A percentile compares a stretch with the other conserved stretches of the same genome.
Conservation (phyloP, 2,888 invertebrate species). For the Formica aserva region DNA sequence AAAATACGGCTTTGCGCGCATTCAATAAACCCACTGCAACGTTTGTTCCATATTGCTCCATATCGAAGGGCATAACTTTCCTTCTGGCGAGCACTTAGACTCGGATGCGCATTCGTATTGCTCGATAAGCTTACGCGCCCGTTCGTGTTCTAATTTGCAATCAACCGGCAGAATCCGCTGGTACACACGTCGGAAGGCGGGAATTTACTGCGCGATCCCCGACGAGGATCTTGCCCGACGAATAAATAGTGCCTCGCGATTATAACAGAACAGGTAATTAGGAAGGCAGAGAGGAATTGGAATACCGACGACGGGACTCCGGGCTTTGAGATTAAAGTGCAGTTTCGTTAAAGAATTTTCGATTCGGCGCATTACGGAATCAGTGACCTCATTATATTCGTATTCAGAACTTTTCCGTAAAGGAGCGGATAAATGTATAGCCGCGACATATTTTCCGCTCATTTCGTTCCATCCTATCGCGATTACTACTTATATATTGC, state of each 20-base stretch:
- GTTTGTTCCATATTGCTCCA: not conserved
- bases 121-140: slow-evolving; percentile 62
- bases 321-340: slow-evolving; percentile 40
- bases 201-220: slow-evolving; percentile 64
- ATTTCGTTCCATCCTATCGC: not conserved
- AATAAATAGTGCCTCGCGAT: slow-evolving; percentile 64
- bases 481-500: slow-evolving; percentile 6
- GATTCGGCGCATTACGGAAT: slow-evolving; percentile 34
- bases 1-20: not conserved
- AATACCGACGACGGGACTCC: not conserved
- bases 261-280: slow-evolving; percentile 62
- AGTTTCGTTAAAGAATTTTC: slow-evolving; percentile 7
- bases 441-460: slow-evolving; percentile 17
- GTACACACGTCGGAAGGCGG: slow-evolving; percentile 58
- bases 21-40: slow-evolving; percentile 8
- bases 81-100: slow-evolving; percentile 43
- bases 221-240: slow-evolving; percentile 46
- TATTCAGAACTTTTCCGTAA: slow-evolving; percentile 25
- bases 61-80: slow-evolving; percentile 38
- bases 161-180: slow-evolving; percentile 60
- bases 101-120: slow-evolving; percentile 52
- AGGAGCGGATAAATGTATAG: not conserved
- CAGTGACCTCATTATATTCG: slow-evolving; percentile 43
- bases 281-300: slow-evolving; percentile 33
- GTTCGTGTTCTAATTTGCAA: slow-evolving; percentile 70